Conservation (phyloP, 2,888 invertebrate species). For the Halictus quadricinctus region DNA sequence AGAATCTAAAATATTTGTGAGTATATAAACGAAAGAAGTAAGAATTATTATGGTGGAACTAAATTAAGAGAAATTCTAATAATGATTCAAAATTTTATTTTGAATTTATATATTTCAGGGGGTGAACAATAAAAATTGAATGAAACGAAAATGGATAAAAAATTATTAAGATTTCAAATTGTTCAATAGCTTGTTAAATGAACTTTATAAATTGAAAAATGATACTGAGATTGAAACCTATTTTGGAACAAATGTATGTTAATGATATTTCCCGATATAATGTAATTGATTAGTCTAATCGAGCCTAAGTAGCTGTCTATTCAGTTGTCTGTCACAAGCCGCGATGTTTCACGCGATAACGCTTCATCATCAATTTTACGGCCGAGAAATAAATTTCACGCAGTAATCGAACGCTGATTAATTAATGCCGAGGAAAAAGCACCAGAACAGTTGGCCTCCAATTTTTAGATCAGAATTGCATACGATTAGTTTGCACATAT, state of each 20-base stretch:
- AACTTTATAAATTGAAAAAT: not conserved
- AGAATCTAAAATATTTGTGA: not conserved
- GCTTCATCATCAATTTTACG: slow-evolving; percentile 10
- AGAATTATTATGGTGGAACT: too few relatives aligned
- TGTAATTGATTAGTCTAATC: slow-evolving; percentile 1
- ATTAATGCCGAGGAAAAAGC: not conserved
- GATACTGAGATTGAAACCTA: not conserved
- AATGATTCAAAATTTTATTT: too few relatives aligned
- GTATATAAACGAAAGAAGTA: not conserved
- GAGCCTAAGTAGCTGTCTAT: slow-evolving; percentile 4
- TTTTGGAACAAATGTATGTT: not conserved
- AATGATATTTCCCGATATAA: not conserved
- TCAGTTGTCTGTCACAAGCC: not conserved
- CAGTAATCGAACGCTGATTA: not conserved
- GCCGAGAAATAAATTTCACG: not conserved
- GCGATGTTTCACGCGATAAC: not conserved
- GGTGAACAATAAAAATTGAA: not conserved
- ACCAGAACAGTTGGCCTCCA: not conserved
- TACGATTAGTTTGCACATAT: not conserved
- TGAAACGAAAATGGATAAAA: not conserved
- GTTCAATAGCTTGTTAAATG: not conserved
- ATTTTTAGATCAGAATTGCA: not conserved
- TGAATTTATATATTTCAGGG: not conserved
- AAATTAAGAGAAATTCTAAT: too few relatives aligned
- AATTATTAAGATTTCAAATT: not conserved